A percentile compares a stretch with the other conserved stretches of the same genome.
Conservation (phyloP, 2,797 vertebrate species). For the Falco columbarius region DNA sequence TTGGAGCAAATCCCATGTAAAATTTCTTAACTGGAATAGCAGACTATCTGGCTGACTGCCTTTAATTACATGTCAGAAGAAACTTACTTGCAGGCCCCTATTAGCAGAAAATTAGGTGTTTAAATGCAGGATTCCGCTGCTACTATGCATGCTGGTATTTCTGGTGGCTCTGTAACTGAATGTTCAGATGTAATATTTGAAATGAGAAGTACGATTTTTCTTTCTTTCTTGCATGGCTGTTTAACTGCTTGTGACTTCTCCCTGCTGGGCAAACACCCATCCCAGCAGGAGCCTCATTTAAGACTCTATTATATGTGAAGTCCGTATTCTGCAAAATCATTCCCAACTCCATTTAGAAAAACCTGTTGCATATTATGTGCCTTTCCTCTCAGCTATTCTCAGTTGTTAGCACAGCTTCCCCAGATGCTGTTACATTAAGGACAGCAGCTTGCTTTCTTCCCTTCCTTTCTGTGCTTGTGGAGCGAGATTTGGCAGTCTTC, state of each 20-base stretch:
- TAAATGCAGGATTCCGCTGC: background rate
- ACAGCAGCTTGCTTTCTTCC: background rate
- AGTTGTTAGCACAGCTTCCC: background rate
- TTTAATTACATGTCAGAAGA: background rate
- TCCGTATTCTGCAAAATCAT: background rate
- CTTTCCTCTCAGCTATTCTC: background rate
- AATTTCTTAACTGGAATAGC: background rate
- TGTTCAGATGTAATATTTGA: background rate
- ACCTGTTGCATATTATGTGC: background rate
- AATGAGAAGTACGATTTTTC: background rate
- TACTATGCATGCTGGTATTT: background rate
- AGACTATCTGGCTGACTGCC: background rate
- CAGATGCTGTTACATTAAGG: background rate
- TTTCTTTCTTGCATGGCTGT: background rate
- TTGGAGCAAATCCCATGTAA: background rate
- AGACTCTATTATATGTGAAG: background rate
- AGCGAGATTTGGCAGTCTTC: background rate
- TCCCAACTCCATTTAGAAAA: background rate
- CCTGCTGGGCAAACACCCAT: background rate
- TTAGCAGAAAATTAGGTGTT: background rate
- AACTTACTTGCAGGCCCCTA: background rate
- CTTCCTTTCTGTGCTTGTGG: background rate
- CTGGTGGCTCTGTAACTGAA: background rate
- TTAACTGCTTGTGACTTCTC: conserved; percentile 7
- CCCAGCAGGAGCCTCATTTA: background rate